Base-by-base conservation (phyloP, 2,113 vertebrate genomes). In the Gallinago paraguaiae region DNA sequence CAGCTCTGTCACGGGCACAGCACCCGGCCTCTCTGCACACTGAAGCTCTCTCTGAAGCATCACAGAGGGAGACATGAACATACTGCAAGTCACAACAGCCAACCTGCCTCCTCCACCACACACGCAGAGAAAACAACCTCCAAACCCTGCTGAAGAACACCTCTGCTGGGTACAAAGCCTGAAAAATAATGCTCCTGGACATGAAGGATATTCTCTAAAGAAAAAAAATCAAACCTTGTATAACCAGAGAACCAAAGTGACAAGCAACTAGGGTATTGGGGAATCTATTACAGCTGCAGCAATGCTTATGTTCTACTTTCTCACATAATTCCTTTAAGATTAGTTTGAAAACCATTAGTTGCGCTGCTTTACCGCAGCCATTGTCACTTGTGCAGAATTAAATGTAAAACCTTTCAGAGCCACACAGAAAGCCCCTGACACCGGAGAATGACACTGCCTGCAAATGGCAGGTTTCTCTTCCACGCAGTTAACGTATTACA, bases 401-500 rank as follows among this genome's bases (percentile, higher is more conserved):
- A 60, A 80, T 56, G 39, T 76, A 71, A 85, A 82, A 64, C 69
- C 81, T 86, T 81, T 86, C 91, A 93, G 80, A 94, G 68, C 18
- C 64, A 80, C 63, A 48, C 68, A 65, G 20, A 16, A 70, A 81
- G 68, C 30, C 63, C 25, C 37, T 64, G 67, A 76, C 86, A 82
- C 53, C 72, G 41, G 53, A 48, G 59, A 90, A 93, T 72, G 53
- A 43, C 45, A 53, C 30, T 33, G 50, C 74, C 74, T 70, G 81
- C 43, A 86, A 91, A 68, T 2, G n/a, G 59, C 72, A 92, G 54
- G 35, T 17, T 64, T 93, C 50, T 93, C 68, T 63, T 86, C 72
- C 74, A 53, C 0, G 2, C 51, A 51, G 77, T 83, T 90, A 81
- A 50, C 0, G 0, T 30, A 35, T 57, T 65, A 65, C 4, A 39